These are phyloP conservation scores for Pseudoatta argentina DNA, from an alignment of 1,140 invertebrate genomes.

Conservation along the genomic window DNA sequence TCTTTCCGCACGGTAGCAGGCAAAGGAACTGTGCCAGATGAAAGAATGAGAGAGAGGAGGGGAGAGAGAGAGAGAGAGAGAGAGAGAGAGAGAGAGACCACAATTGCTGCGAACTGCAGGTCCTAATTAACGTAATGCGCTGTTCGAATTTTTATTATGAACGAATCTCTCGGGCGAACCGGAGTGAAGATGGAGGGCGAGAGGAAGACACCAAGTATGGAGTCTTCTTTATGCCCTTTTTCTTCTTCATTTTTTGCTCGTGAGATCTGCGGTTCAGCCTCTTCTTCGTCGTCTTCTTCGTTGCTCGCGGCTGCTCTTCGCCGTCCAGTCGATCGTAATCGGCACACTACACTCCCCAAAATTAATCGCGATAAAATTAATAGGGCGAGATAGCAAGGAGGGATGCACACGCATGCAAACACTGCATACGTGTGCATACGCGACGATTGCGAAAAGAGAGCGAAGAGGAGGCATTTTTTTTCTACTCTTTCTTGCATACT, in stretches of 20 bases:
- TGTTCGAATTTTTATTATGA: conserved; percentile 21
- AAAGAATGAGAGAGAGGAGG: neutral
- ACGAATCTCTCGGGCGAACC: neutral
- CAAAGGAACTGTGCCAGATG: neutral
- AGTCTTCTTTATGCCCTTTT: conserved; percentile 1
- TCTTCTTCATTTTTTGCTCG: conserved; percentile 7
- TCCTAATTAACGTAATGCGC: conserved; percentile 19
- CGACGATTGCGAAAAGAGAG: neutral
- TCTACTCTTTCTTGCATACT: neutral
- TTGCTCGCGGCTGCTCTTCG: conserved; percentile 38
- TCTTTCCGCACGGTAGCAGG: neutral
- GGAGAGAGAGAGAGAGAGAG: too few species aligned
- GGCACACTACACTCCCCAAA: conserved; percentile 49
- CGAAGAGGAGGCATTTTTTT: neutral
- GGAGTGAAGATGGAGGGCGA: neutral
- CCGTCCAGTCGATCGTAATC: conserved; percentile 67
- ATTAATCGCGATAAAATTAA: conserved; percentile 76
- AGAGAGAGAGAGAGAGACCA: too few species aligned
- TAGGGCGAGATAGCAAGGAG: conserved; percentile 27
- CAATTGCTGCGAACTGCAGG: neutral
- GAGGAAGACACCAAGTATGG: neutral
- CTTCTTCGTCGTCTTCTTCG: neutral
- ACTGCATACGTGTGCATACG: neutral
- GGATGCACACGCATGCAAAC: too few species aligned
- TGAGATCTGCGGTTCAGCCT: too few species aligned